Evolutionary conservation across 2,888 invertebrate species (phyloP), one percentile per base, ranked within the genome.

Genomic region (Acrobeloides nanus): DNA sequence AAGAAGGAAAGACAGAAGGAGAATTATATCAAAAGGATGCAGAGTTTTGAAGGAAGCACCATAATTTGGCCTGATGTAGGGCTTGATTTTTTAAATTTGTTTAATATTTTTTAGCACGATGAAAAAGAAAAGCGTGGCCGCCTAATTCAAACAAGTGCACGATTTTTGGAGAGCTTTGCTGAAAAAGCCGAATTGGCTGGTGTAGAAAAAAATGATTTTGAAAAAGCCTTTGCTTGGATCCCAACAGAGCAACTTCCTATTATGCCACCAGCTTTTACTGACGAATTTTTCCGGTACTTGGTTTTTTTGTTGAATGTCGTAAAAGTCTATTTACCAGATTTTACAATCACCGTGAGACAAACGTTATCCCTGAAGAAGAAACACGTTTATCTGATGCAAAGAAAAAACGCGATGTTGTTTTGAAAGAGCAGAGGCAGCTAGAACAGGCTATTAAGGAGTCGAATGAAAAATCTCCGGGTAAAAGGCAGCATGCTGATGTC

Each of bases 261-360:
- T 75, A 85, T 92, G 53, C 84, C 87, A 0, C 89, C 90, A 0
- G 89, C 92, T 0, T 88, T 93, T 73, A 87, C 86, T 38, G 86
- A 89, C 0, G 90, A 92, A 75, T 95, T 89, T 74, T 85, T 92
- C 40, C 87, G 86, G 1, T 93, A 27, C 12, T 23, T 34, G 26
- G 46, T 18, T 46, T 53, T 15, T 8, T 18, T 44, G 10, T 10
- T 53, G 6, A 17, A 10, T 17, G n/a, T n/a, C 41, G 51, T 46
- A 20, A n/a, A 48, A 34, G 2, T 6, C 6, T 25, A 56, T 3
- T 23, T 42, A 55, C 1, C 50, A 65, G 65, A 23, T 66, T 61
- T 44, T 62, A 59, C 48, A 39, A 54, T 1, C 39, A 61, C 40
- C 59, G 67, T 15, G 64, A 67, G 40, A 27, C 48, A 17, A 41